Evolutionary conservation across 35 echinoderm and acorn worm species (phyloP).

Genomic region (Stichopus chloronotus): DNA sequence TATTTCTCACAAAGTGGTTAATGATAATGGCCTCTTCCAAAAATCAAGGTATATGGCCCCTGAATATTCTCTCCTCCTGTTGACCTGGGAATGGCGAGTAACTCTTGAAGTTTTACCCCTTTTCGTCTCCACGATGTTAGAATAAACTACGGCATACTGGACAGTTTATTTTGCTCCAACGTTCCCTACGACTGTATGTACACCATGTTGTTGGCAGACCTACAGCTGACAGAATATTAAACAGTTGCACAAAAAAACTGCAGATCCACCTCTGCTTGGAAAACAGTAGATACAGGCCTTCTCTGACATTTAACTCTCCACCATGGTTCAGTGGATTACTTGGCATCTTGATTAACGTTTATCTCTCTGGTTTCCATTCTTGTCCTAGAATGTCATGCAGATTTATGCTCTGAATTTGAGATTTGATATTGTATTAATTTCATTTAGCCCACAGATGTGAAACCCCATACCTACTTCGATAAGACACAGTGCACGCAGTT

Average conservation of each 20-base stretch:
- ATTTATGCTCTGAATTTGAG: neutral
- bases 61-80: neutral
- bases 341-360: no score
- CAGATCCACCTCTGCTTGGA: no score
- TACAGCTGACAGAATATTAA: no score
- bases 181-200: no score
- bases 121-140: neutral
- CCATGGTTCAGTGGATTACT: no score
- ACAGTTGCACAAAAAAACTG: no score
- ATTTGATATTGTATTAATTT: constrained; percentile 18
- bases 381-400: neutral
- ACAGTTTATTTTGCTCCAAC: no score
- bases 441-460: neutral
- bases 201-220: no score
- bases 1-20: neutral
- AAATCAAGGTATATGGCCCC: neutral
- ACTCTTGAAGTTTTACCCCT: neutral
- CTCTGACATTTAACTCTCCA: no score
- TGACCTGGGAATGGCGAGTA: neutral
- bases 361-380: neutral
- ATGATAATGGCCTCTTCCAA: neutral
- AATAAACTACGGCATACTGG: neutral
- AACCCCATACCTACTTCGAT: neutral
- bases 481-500: no score
- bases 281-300: no score